These are phyloP conservation scores for Thunnus albacares DNA, from an alignment of 2,797 vertebrate species.

Conservation along the genomic window DNA sequence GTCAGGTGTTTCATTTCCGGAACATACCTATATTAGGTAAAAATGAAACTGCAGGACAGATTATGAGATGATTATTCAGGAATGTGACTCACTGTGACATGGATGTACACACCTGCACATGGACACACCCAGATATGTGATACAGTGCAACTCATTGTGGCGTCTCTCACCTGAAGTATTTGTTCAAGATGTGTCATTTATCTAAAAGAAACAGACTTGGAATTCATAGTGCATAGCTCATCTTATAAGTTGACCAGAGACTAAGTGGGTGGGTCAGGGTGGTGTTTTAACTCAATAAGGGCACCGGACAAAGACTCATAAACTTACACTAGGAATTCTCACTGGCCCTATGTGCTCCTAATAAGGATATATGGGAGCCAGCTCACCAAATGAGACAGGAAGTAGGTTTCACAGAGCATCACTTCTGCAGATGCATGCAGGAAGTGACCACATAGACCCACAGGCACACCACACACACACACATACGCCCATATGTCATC, in stretches of 20 bases:
- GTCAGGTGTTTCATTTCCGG: constrained; percentile 17
- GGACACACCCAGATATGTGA: constrained; percentile 10
- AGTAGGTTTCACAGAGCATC: constrained; percentile 60
- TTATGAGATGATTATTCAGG: neutral
- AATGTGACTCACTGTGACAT: constrained; percentile 2
- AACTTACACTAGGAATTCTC: constrained; percentile 73
- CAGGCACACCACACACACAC: constrained; percentile 35
- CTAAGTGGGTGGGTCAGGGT: constrained; percentile 53
- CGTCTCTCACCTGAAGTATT: neutral
- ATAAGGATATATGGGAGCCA: constrained; percentile 81
- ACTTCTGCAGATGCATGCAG: constrained; percentile 61
- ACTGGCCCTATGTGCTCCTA: constrained; percentile 75
- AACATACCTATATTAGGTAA: constrained; percentile 11
- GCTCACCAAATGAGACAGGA: constrained; percentile 67
- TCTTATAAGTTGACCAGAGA: constrained; percentile 28
- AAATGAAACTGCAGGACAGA: neutral
- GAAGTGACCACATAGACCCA: constrained; percentile 66
- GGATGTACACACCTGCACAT: neutral
- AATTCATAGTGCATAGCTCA: neutral
- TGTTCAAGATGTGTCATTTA: neutral
- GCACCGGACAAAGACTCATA: constrained; percentile 68
- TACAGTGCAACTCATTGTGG: neutral
- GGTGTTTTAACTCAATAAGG: constrained; percentile 75
- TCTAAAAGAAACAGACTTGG: neutral
- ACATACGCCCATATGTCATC: constrained; percentile 3